Conservation (phyloP, 1,140 invertebrate species). For the Ceratitis capitata region DNA sequence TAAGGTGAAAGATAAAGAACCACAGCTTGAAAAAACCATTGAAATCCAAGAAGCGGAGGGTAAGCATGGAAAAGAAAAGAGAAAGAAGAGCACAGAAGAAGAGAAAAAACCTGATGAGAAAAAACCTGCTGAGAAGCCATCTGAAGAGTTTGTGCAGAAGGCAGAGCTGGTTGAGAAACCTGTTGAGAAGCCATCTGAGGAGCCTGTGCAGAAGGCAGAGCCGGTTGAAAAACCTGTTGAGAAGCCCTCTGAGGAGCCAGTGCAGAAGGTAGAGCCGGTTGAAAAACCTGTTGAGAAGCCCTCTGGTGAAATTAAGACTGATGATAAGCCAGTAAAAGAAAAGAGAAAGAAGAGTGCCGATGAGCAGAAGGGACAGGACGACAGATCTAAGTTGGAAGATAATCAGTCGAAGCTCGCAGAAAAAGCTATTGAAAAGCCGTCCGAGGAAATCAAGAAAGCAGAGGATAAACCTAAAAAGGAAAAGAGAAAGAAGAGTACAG, state of each 20-base stretch:
- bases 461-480: not conserved
- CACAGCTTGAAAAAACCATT: not conserved
- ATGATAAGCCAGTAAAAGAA: not conserved
- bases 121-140: not conserved
- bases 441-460: not conserved
- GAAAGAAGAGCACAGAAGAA: constrained; percentile 25
- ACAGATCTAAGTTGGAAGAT: too few species aligned
- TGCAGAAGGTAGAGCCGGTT: not conserved
- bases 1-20: not conserved
- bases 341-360: not conserved
- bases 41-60: not conserved
- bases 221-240: not conserved
- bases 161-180: not conserved
- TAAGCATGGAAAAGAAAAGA: not conserved
- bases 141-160: not conserved
- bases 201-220: not conserved
- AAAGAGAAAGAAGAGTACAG: not conserved
- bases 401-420: not conserved
- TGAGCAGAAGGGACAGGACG: not conserved
- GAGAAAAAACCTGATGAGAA: constrained; percentile 38
- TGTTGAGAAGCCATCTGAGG: not conserved
- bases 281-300: not conserved
- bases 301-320: not conserved
- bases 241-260: not conserved
- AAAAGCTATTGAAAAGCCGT: not conserved